Base-by-base conservation (phyloP, 1,140 invertebrate species). In the Drosophila ficusphila region DNA sequence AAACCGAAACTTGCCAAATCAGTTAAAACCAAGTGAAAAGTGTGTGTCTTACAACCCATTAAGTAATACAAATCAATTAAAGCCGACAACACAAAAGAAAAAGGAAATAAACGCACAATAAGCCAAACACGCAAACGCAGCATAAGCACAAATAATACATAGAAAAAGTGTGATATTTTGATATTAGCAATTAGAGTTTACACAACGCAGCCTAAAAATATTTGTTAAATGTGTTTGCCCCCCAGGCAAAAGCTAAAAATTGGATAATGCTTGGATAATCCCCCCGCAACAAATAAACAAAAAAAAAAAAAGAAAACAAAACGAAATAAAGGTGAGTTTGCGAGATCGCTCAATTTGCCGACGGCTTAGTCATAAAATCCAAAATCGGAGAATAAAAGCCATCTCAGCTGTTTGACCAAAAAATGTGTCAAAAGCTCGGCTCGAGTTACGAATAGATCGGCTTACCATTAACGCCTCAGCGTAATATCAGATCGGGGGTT, bases 191-290 rank as follows among this genome's bases (percentile, higher is more conserved):
- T 86, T 78, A 83, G 82, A 83, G 62, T 73, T 74, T 88, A 76
- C 71, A 76, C 65, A 64, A 42, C 52, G 67, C 39, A 61, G 54
- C 60, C 18, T 14, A 57, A 27, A 71, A 41, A 52, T 60, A 39
- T 23, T 34, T 64, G 41, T 58, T 79, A 51, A 79, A 81, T 79
- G 60, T 79, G 76, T 62, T 11, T 21, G 48, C 49, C 62, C 23
- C 16, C 41, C 36, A 25, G 53, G 64, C 54, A 51, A 23, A 14
- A 62, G 47, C 54, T 27, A 47, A 41, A 58, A 64, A 62, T 81
- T 81, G 81, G 81, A 86, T 86, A 86, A 86, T 86, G 79, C 82
- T 86, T 74, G 81, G 81, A 85, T 85, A 81, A 85, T 85, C 56
- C 42, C 42, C 29, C 25, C 19, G 25, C 46, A 19, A 46, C 42